phyloP scores from a whole-genome alignment of 1,140 invertebrate genomes.

The Drosophila pandora region DNA sequence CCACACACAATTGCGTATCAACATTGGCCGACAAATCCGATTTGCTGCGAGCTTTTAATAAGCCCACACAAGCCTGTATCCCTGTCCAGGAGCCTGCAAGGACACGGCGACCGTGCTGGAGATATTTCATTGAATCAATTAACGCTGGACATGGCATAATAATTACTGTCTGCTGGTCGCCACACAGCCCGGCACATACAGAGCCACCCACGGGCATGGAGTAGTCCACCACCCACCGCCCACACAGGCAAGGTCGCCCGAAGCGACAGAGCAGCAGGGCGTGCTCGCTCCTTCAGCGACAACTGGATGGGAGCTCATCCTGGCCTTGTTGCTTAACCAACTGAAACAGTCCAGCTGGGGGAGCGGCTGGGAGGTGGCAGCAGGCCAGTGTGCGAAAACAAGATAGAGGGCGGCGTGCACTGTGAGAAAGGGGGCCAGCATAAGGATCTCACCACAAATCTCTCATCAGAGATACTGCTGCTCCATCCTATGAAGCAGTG shows the following conservation, averaged over 20 bases:
- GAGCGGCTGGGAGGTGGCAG: constrained; percentile 10
- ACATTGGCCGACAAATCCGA: constrained; percentile 12
- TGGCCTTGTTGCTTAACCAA: constrained; percentile 79
- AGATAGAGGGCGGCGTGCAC: constrained; percentile 5
- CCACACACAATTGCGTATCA: background rate
- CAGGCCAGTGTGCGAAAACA: background rate
- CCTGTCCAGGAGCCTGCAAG: constrained; percentile 20
- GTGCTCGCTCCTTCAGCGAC: constrained; percentile 44
- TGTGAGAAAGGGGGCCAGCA: background rate
- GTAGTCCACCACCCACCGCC: constrained; percentile 10
- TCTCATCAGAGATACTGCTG: no score
- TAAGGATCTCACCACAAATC: no score
- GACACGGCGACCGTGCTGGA: constrained; percentile 34
- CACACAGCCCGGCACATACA: constrained; percentile 4
- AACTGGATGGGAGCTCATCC: constrained; percentile 47
- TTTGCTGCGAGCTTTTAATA: constrained; percentile 26
- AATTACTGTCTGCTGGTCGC: constrained; percentile 74
- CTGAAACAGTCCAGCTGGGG: constrained; percentile 52
- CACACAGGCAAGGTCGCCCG: constrained; percentile 63
- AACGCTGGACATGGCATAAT: constrained; percentile 80
- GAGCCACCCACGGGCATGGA: no score
- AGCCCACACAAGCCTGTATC: constrained; percentile 13
- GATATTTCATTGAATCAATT: constrained; percentile 82
- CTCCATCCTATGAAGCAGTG: no score
- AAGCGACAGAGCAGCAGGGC: constrained; percentile 60